phyloP scores from a whole-genome alignment of 2,797 vertebrate species.

The Smutsia gigantea region DNA sequence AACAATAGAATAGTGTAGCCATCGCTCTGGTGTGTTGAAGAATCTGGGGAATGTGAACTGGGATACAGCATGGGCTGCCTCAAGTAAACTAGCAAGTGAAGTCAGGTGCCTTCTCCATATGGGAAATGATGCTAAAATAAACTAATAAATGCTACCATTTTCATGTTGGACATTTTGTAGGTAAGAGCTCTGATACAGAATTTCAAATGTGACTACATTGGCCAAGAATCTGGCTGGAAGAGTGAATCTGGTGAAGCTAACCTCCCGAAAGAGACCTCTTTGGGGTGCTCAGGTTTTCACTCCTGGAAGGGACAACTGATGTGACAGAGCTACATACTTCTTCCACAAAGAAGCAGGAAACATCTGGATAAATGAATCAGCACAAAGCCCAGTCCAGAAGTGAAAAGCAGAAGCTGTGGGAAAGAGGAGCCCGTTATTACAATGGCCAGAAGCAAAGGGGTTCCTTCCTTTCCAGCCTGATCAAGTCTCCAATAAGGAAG shows the following conservation, averaged over 20 bases:
- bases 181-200: background rate
- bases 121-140: background rate
- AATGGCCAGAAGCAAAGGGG: background rate
- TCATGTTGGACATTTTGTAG: background rate
- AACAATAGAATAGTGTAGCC: background rate
- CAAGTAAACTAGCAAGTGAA: background rate
- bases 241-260: background rate
- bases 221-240: background rate
- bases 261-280: background rate
- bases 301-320: background rate
- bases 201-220: background rate
- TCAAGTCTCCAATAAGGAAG: background rate
- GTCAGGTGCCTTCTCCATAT: background rate
- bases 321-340: background rate
- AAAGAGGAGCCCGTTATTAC: background rate
- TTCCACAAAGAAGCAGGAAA: slow-evolving; percentile 11
- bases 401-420: slow-evolving; percentile 20
- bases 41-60: background rate
- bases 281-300: background rate
- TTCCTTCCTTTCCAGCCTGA: background rate
- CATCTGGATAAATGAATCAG: slow-evolving; percentile 5
- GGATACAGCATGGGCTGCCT: background rate
- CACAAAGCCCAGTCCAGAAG: background rate
- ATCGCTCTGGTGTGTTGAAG: background rate
- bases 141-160: background rate